Conservation (phyloP, 2,113 vertebrate species). For the Cyrtonyx montezumae region DNA sequence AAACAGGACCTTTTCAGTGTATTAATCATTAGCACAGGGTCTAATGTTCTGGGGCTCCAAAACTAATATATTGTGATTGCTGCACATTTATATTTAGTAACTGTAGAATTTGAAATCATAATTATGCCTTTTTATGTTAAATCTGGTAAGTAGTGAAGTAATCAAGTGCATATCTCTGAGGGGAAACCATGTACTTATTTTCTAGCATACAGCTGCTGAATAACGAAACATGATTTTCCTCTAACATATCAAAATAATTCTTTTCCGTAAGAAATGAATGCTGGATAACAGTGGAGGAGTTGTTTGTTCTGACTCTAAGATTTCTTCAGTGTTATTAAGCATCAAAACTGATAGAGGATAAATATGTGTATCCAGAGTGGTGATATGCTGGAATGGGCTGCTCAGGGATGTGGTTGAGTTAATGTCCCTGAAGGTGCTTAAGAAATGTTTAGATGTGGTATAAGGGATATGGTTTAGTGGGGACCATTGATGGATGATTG, state of each 20-base stretch:
- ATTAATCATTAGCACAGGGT: not conserved
- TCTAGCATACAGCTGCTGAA: not conserved
- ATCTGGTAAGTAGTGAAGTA: not conserved
- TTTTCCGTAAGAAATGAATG: not conserved
- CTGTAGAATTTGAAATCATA: not conserved
- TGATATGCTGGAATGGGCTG: too few species aligned
- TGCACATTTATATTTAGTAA: not conserved
- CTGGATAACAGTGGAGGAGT: not conserved
- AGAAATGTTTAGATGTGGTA: too few species aligned
- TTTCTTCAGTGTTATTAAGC: not conserved
- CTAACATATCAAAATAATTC: not conserved
- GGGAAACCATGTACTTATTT: not conserved
- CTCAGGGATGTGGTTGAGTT: too few species aligned
- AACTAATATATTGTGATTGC: not conserved
- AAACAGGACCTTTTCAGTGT: not conserved
- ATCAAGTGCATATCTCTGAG: not conserved
- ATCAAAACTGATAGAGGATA: not conserved
- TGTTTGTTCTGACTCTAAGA: rapidly evolving
- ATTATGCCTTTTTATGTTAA: not conserved
- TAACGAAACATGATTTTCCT: not conserved
- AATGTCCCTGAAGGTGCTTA: too few species aligned
- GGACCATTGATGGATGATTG: too few species aligned
- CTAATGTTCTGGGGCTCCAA: not conserved
- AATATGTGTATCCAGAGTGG: not conserved
- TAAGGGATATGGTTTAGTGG: too few species aligned